phyloP scores from a whole-genome alignment of 2,113 vertebrate species.

The Theristicus caerulescens region DNA sequence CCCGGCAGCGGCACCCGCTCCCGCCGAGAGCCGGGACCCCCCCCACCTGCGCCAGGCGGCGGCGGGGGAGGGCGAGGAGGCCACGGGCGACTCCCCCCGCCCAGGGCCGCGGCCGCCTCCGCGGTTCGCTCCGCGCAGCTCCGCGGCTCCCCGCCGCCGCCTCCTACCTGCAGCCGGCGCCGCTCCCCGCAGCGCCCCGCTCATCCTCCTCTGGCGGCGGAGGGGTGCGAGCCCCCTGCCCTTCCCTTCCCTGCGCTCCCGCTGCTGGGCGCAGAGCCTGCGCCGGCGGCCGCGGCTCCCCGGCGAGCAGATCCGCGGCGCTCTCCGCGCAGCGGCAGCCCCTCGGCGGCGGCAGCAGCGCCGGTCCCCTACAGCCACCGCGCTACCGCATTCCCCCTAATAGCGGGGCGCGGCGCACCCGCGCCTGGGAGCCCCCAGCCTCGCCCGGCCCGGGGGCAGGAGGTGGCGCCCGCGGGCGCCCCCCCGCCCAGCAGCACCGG shows the following conservation, averaged over 20 bases:
- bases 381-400: conserved; percentile 86
- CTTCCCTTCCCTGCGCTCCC: not conserved
- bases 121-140: not conserved
- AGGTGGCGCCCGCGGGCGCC: not conserved
- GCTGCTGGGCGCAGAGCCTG: conserved; percentile 42
- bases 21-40: not conserved
- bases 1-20: not conserved
- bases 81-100: not conserved
- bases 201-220: conserved; percentile 51
- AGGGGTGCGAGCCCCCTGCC: conserved; percentile 19
- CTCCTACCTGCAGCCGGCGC: conserved; percentile 75
- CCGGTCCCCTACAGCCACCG: conserved; percentile 74
- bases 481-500: not conserved
- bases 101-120: not conserved
- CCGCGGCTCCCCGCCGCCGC: not conserved
- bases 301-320: conserved; percentile 73
- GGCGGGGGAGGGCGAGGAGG: not conserved
- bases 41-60: not conserved
- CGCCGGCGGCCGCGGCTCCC: conserved; percentile 58
- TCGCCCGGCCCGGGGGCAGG: not conserved
- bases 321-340: conserved; percentile 40
- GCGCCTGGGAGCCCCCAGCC: not conserved
- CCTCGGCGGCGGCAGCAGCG: conserved; percentile 60
- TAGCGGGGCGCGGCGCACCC: conserved; percentile 60
- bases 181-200: conserved; percentile 58